These are phyloP conservation scores for Herpetotheres cachinnans DNA, from an alignment of 2,113 vertebrate genomes.

Conservation along the genomic window DNA sequence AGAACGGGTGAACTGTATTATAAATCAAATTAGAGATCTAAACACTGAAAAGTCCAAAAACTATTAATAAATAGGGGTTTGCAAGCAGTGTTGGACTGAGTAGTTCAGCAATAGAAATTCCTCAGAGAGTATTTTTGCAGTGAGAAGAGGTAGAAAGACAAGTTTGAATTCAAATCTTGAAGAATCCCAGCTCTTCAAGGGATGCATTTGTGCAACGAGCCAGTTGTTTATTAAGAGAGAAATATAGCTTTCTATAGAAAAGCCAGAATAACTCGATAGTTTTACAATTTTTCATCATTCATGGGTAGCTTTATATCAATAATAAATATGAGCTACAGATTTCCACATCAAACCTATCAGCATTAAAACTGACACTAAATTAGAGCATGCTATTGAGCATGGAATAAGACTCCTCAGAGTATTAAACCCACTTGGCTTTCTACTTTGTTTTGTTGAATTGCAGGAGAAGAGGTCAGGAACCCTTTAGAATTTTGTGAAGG, in stretches of 20 bases:
- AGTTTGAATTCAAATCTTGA: background rate
- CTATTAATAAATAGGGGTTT: background rate
- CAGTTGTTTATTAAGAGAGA: background rate
- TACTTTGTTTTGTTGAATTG: background rate
- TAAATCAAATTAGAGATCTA: background rate
- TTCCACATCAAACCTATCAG: background rate
- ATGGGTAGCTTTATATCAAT: background rate
- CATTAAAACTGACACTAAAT: slow-evolving; percentile 16
- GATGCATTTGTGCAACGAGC: background rate
- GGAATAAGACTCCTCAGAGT: background rate
- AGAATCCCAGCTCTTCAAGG: background rate
- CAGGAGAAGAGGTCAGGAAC: background rate
- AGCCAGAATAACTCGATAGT: background rate
- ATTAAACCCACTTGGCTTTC: background rate
- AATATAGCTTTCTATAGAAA: background rate
- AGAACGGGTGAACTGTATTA: background rate
- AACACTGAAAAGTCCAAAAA: background rate
- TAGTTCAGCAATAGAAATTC: background rate
- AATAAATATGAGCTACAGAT: background rate
- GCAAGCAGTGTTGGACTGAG: background rate
- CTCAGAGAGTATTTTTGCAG: background rate
- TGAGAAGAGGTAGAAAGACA: background rate
- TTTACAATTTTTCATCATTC: background rate
- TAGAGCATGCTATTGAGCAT: background rate
- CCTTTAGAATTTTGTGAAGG: background rate